Evolutionary conservation across 2,888 invertebrate genomes (phyloP), one percentile per base, ranked within the genome.

Genomic region (Agrochola macilenta): DNA sequence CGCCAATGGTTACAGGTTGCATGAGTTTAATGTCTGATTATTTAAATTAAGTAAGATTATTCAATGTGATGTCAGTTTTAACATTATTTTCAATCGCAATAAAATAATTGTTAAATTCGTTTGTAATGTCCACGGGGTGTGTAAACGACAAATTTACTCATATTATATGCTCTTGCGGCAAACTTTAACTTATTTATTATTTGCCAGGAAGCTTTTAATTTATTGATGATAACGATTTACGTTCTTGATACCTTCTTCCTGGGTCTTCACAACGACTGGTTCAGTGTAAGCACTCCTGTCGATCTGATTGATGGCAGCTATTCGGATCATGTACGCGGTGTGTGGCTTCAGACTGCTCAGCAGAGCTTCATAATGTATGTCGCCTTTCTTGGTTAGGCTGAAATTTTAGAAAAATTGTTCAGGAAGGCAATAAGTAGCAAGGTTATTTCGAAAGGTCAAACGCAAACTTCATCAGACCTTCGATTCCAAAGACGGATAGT

Each of bases 251-350:
- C 98, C 98, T 97, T 99, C 99, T 95, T 99, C 98, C 90, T 98
- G 98, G 2, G 99, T 98, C 92, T 98, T 98, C 8, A 98, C 98
- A 12, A 98, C 97, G 12, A 98, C 97, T 0, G 98, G 96, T 84
- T 98, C 98, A 3, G 98, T 98, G 79, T 98, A 98, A 43, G 97
- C 95, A 89, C 99, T 98, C 70, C 97, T 97, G 88, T 99, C 99
- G 86, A 99, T 98, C 90, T 98, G 98, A 93, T 99, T 99, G 88
- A 98, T 98, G 58, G 99, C 98, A 78, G 98, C 97, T 90, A 99
- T 97, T 63, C 99, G 97, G 83, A 99, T 97, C 92, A 98, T 97
- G 93, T 99, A 99, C 23, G 98, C 97, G 2, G 98, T 98, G 72
- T 98, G 98, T 0, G 99, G 99, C 85, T 97, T 97, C 71, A 99